Evolutionary conservation across 2,113 vertebrate genomes (phyloP).

Genomic region (Vulpes vulpes): DNA sequence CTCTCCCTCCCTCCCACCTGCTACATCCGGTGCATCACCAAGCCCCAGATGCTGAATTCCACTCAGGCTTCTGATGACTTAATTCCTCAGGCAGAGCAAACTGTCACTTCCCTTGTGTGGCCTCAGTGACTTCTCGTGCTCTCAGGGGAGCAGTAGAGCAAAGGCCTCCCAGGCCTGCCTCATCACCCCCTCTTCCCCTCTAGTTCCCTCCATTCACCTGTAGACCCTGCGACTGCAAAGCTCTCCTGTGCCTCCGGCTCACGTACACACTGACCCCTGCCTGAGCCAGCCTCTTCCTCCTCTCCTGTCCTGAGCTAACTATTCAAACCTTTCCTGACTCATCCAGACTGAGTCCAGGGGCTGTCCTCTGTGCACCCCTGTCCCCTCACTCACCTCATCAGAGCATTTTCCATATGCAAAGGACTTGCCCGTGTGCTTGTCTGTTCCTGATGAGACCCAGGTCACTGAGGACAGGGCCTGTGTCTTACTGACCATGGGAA

Average conservation of each 20-base stretch:
- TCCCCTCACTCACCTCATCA: background rate
- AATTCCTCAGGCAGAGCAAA: background rate
- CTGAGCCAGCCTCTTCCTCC: background rate
- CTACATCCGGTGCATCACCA: background rate
- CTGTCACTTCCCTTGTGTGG: background rate
- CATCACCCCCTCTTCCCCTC: background rate
- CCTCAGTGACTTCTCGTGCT: accelerated
- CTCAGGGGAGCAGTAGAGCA: background rate
- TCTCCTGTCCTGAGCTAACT: background rate
- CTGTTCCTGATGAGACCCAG: background rate
- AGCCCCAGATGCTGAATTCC: background rate
- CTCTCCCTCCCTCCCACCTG: background rate
- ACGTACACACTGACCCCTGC: background rate
- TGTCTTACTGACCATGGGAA: background rate
- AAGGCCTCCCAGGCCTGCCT: background rate
- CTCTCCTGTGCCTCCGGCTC: background rate
- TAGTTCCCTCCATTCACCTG: background rate
- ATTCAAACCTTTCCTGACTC: background rate
- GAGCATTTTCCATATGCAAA: background rate
- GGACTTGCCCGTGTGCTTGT: background rate
- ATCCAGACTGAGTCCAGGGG: background rate
- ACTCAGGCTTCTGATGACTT: background rate
- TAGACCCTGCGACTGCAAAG: background rate
- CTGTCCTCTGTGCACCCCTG: too few relatives aligned
- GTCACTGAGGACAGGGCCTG: background rate